phyloP scores from a whole-genome alignment of 1,140 invertebrate species.

The Lamellibrachia luymesi region DNA sequence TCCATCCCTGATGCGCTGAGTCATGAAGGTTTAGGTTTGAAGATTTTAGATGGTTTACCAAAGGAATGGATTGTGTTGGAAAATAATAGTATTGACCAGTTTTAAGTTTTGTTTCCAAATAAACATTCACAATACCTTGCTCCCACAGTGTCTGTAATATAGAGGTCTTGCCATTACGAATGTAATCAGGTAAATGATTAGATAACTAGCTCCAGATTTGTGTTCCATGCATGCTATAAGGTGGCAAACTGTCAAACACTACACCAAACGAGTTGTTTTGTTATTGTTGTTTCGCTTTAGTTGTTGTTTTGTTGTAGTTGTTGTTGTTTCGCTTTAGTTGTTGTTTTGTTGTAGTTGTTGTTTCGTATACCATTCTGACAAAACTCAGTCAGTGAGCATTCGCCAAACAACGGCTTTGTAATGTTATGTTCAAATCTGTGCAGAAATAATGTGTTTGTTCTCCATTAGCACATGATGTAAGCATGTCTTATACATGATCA shows the following conservation, averaged over 20 bases:
- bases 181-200: neutral
- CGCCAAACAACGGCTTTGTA: neutral
- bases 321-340: neutral
- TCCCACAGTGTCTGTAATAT: neutral
- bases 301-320: too few species aligned
- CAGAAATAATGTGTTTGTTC: neutral
- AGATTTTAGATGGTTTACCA: too few species aligned
- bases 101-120: too few species aligned
- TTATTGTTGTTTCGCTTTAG: too few species aligned
- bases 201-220: neutral
- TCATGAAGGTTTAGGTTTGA: too few species aligned
- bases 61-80: too few species aligned
- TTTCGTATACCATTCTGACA: neutral
- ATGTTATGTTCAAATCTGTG: neutral
- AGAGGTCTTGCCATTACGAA: neutral
- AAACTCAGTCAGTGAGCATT: neutral
- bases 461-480: neutral
- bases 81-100: too few species aligned
- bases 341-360: neutral
- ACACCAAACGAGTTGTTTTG: neutral
- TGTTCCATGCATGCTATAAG: neutral
- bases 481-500: too few species aligned
- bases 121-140: neutral
- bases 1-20: too few species aligned
- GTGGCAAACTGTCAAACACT: neutral